Evolutionary conservation across 1,140 invertebrate genomes (phyloP).

Genomic region (Copidosoma floridanum): DNA sequence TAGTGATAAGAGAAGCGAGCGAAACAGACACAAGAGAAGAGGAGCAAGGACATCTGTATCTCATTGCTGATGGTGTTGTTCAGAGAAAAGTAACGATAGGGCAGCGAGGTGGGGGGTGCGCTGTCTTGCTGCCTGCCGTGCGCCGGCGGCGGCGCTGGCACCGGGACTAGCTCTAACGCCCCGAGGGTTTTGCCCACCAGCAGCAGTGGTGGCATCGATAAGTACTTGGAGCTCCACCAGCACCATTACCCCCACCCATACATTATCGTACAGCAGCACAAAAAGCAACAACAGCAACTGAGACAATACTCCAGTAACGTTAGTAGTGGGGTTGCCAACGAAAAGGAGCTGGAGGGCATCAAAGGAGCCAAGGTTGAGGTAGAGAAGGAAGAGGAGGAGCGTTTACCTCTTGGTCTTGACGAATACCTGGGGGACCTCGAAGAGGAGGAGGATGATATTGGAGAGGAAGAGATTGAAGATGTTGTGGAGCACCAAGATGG

Average conservation of each 20-base stretch:
- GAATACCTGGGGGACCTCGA: conserved; percentile 44
- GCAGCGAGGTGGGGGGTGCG: conserved; percentile 56
- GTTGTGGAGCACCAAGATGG: conserved; percentile 24
- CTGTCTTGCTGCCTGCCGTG: conserved; percentile 59
- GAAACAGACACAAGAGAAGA: not conserved
- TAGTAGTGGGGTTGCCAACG: conserved; percentile 27
- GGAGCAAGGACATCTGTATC: not conserved
- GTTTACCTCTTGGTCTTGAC: conserved; percentile 44
- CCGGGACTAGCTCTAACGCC: conserved; percentile 42
- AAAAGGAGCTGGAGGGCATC: not conserved
- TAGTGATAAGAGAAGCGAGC: no score
- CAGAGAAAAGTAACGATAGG: conserved; percentile 43
- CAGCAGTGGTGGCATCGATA: no score
- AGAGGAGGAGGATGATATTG: conserved; percentile 26
- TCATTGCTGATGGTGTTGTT: no score
- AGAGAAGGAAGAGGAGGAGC: conserved; percentile 36
- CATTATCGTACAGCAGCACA: conserved; percentile 24
- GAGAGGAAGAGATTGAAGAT: conserved; percentile 11
- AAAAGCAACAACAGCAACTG: conserved; percentile 26
- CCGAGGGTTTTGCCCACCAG: conserved; percentile 24
- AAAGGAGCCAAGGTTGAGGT: not conserved
- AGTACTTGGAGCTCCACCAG: conserved; percentile 11
- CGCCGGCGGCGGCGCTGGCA: conserved; percentile 56
- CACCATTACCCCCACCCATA: not conserved
- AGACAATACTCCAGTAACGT: conserved; percentile 21